Evolutionary conservation across 2,797 vertebrate species (phyloP).

Genomic region (Hephaestus fuliginosus): DNA sequence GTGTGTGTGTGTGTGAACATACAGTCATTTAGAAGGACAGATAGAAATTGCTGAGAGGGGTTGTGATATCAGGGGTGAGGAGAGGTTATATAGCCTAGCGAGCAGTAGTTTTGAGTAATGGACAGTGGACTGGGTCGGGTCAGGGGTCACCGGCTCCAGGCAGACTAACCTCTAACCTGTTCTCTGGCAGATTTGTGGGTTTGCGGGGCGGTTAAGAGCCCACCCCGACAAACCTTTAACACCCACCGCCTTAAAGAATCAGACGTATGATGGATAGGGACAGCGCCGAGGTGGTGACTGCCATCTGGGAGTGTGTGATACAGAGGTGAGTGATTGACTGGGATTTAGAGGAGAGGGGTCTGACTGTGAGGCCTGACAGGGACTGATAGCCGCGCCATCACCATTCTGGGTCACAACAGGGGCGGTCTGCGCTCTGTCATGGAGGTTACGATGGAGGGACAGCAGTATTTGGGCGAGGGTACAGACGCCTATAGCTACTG

Average conservation of each 20-base stretch:
- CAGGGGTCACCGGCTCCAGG: conserved; percentile 49
- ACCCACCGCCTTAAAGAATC: conserved; percentile 47
- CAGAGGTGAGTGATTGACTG: conserved; percentile 67
- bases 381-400: conserved; percentile 59
- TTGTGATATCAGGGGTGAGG: conserved; percentile 32
- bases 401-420: conserved; percentile 64
- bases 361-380: conserved; percentile 68
- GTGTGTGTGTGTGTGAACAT: neutral
- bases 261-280: conserved; percentile 65
- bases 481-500: neutral
- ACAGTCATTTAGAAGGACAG: conserved; percentile 37
- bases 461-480: neutral
- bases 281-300: conserved; percentile 41
- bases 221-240: conserved; percentile 48
- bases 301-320: conserved; percentile 71
- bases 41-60: conserved; percentile 49
- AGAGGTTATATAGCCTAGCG: conserved; percentile 42
- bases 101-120: conserved; percentile 61
- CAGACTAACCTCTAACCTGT: conserved; percentile 59
- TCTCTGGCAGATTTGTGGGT: conserved; percentile 53
- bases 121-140: conserved; percentile 55
- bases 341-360: conserved; percentile 53
- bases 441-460: conserved; percentile 53
- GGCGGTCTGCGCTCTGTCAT: conserved; percentile 40
- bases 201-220: conserved; percentile 34